Base-by-base conservation (phyloP, 2,797 vertebrate genomes). In the Knipowitschia caucasica region DNA sequence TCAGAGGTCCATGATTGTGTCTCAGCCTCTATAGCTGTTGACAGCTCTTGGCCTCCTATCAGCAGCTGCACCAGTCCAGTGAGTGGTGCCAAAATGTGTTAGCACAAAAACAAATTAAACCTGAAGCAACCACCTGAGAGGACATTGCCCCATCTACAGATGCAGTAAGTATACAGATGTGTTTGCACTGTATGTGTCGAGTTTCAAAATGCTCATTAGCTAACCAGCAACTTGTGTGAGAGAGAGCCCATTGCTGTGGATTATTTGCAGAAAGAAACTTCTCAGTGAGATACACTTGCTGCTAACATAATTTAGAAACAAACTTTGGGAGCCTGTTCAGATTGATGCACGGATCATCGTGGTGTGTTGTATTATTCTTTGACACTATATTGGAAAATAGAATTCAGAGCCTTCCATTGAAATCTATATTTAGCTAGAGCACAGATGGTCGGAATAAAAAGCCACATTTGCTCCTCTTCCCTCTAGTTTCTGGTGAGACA, bases 391-490 rank as follows among this genome's bases (percentile, higher is more conserved):
- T 71, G 80, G 79, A 82, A 85, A 83, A 66, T 75, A 69, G 80
- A 85, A 66, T 76, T 73, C 30, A 42, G 80, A 85, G 78, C 57
- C 78, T 43, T 77, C 73, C 52, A 81, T 78, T 81, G 82, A 83
- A 80, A 70, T 85, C 82, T 86, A 86, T 81, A 85, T 85, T 82
- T 84, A 86, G 81, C 81, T 73, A 69, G 50, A 4, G 69, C 73
- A 68, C 85, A 87, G 83, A 83, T 86, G 84, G 82, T 81, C 72
- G 71, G 69, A 83, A 81, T 82, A 73, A 83, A 74, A 86, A 69
- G 49, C 59, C 75, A 74, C 61, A 64, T 75, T 78, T 64, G 64
- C 71, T 72, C 66, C 62, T 69, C 62, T 66, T 70, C 67, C 50
- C 62, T 74, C 67, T 54, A 24, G 62, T 67, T 80, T 74, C 71